Conservation (phyloP, 2,888 invertebrate genomes). For the Dendrolimus pini region DNA sequence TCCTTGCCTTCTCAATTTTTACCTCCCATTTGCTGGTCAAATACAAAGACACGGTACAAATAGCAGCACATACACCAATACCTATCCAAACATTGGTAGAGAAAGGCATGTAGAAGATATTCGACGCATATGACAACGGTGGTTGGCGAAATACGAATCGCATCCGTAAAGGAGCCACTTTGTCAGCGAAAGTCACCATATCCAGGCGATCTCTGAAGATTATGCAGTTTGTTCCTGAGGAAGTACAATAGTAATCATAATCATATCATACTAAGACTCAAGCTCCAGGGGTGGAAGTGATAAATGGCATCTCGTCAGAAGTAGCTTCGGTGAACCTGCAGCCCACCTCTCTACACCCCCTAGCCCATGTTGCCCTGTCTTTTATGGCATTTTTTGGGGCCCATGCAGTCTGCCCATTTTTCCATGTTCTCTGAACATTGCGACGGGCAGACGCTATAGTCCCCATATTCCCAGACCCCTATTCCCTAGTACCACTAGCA, state of each 20-base stretch:
- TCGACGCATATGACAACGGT: conserved; percentile 78
- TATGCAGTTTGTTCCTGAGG: conserved; percentile 42
- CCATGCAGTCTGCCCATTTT: too few relatives aligned
- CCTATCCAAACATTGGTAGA: conserved; percentile 77
- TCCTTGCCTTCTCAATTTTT: conserved; percentile 24
- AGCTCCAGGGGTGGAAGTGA: too few relatives aligned
- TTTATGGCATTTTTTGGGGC: too few relatives aligned
- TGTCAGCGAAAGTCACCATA: conserved; percentile 63
- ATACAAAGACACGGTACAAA: conserved; percentile 45
- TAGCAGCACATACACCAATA: conserved; percentile 45
- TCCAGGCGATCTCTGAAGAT: conserved; percentile 34
- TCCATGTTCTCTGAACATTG: too few relatives aligned
- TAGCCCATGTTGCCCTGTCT: too few relatives aligned
- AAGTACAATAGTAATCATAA: neutral
- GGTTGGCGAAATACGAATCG: conserved; percentile 80
- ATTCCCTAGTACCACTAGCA: too few relatives aligned
- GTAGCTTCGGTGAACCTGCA: too few relatives aligned
- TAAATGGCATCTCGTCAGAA: too few relatives aligned
- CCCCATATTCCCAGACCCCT: too few relatives aligned
- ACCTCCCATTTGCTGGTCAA: conserved; percentile 48
- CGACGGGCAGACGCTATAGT: too few relatives aligned
- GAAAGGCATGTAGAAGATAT: conserved; percentile 80
- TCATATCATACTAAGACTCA: neutral
- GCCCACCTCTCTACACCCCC: too few relatives aligned
- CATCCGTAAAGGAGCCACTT: conserved; percentile 55